phyloP scores from a whole-genome alignment of 2,113 vertebrate species.

The Gulo gulo region DNA sequence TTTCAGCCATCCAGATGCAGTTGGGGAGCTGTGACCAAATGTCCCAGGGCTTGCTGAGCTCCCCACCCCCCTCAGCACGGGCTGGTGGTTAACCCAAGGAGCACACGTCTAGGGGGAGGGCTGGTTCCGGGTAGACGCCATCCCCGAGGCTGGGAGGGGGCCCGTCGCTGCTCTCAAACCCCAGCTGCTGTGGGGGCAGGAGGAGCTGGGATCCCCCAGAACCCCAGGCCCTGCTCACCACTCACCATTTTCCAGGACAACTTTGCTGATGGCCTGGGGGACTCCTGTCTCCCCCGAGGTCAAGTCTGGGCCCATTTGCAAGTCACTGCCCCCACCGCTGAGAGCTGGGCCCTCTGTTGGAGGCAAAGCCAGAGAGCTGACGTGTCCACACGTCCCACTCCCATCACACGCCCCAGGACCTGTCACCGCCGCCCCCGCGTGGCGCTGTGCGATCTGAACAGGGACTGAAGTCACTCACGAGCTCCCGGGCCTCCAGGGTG shows the following conservation, averaged over 20 bases:
- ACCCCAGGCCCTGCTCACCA: neutral
- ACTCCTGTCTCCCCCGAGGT: neutral
- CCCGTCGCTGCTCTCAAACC: neutral
- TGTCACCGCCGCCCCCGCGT: neutral
- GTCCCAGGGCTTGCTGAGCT: neutral
- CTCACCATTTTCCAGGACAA: fast-evolving
- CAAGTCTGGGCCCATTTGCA: neutral
- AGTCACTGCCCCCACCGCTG: neutral
- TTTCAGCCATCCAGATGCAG: slow-evolving; percentile 15
- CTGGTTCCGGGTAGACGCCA: neutral
- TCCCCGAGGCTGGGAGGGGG: neutral
- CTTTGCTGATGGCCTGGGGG: fast-evolving
- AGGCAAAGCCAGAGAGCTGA: neutral
- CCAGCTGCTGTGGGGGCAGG: too few relatives aligned
- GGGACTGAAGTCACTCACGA: neutral
- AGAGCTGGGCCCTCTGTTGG: neutral
- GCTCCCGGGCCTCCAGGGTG: neutral
- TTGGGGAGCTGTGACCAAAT: neutral
- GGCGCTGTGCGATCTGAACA: neutral
- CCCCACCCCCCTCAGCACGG: neutral
- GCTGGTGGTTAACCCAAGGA: neutral
- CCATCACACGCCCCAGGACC: neutral
- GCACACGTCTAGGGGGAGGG: neutral
- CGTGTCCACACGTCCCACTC: neutral
- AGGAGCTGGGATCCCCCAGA: neutral